A percentile compares a stretch with the other conserved stretches of the same genome.
These are phyloP conservation scores for Serinus canaria DNA, from an alignment of 2,113 vertebrate genomes.

Conservation along the genomic window DNA sequence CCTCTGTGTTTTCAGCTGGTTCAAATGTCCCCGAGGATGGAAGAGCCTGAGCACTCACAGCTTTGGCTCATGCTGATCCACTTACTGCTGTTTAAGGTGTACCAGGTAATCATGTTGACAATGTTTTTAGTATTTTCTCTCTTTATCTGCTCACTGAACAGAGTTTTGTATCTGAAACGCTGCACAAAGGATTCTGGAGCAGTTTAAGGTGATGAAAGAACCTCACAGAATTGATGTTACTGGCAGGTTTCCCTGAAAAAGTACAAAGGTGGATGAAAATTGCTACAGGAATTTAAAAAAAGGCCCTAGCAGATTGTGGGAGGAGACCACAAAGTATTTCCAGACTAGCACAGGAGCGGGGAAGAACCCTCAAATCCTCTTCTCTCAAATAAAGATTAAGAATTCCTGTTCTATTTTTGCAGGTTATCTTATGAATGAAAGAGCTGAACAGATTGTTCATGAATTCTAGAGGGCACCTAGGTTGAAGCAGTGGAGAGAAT, in stretches of 20 bases:
- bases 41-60: not conserved
- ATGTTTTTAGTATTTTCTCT: not conserved
- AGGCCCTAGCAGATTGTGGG: not conserved
- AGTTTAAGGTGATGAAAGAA: not conserved
- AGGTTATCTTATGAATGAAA: constrained; percentile 54
- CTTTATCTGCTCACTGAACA: not conserved
- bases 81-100: not conserved
- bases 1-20: not conserved
- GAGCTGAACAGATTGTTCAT: constrained; percentile 44
- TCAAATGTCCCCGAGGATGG: not conserved
- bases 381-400: constrained; percentile 11
- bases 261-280: not conserved
- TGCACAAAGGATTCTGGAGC: not conserved
- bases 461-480: constrained; percentile 52
- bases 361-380: not conserved
- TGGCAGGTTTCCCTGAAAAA: not conserved
- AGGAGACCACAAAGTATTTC: not conserved
- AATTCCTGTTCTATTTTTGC: constrained; percentile 42
- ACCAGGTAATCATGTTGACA: not conserved
- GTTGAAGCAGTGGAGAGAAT: constrained; percentile 52
- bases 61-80: not conserved
- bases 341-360: not conserved
- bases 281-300: not conserved
- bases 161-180: not conserved
- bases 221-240: not conserved